phyloP scores from a whole-genome alignment of 2,888 invertebrate genomes.

The Poecilobothrus nobilitatus region DNA sequence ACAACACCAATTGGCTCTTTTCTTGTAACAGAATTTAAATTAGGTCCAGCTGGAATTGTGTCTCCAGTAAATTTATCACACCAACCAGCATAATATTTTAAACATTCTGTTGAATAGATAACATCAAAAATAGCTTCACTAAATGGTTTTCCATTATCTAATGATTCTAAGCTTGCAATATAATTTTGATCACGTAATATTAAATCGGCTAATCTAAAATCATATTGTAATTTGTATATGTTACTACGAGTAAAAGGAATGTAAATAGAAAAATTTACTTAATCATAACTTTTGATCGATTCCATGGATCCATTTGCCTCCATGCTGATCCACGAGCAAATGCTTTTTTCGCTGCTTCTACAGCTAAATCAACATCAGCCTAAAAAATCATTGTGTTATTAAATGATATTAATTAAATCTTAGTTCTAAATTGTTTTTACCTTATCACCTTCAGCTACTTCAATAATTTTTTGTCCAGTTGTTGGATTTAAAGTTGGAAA shows the following conservation, averaged over 20 bases:
- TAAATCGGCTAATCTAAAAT: conserved; percentile 59
- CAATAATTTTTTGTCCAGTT: conserved; percentile 62
- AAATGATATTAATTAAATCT: conserved; percentile 2
- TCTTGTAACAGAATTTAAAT: conserved; percentile 55
- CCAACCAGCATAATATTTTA: conserved; percentile 74
- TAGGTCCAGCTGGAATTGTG: conserved; percentile 69
- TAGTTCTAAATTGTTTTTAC: conserved; percentile 42
- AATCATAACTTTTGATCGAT: conserved; percentile 62
- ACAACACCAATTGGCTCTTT: conserved; percentile 72
- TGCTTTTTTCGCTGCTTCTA: conserved; percentile 68
- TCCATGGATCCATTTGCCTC: conserved; percentile 74
- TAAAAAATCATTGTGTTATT: no score
- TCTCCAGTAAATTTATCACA: conserved; percentile 80
- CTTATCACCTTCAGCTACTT: conserved; percentile 79
- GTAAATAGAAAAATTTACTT: conserved; percentile 40
- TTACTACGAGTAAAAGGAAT: conserved; percentile 7
- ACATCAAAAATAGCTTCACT: conserved; percentile 49
- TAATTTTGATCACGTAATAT: conserved; percentile 65
- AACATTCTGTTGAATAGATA: conserved; percentile 43
- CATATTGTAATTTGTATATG: no score
- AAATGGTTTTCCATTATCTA: conserved; percentile 74
- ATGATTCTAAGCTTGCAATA: conserved; percentile 65
- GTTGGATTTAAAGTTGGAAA: conserved; percentile 80
- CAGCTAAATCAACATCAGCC: conserved; percentile 75
- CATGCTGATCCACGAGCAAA: conserved; percentile 65